Conservation (phyloP, 2,113 vertebrate species). For the Euleptes europaea region DNA sequence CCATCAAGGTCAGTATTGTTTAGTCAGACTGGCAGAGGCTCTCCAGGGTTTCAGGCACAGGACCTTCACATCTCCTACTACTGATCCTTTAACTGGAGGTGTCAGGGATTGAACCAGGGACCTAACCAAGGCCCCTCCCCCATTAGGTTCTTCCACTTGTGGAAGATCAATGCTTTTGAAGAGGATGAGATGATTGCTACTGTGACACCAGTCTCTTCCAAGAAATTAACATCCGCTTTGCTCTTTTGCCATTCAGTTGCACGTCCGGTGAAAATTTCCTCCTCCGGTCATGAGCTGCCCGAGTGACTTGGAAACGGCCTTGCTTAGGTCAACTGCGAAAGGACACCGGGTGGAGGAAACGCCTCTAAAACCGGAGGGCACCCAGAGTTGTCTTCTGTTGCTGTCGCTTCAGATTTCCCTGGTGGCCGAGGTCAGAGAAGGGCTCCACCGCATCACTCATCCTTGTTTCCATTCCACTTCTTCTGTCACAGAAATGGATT, state of each 20-base stretch:
- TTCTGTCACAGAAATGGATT: constrained; percentile 30
- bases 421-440: constrained; percentile 30
- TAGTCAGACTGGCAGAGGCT: no score
- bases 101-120: no score
- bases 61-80: no score
- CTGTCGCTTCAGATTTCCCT: constrained; percentile 40
- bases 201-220: not conserved
- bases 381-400: not conserved
- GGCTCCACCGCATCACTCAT: constrained; percentile 32
- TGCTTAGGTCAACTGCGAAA: not conserved
- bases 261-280: not conserved
- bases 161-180: no score
- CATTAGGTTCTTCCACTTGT: no score
- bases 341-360: not conserved
- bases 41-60: no score
- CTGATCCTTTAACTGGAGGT: no score
- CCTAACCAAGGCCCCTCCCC: no score
- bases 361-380: not conserved
- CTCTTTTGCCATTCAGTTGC: not conserved
- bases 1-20: no score
- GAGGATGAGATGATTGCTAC: no score
- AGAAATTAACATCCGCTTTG: not conserved
- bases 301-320: not conserved
- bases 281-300: not conserved
- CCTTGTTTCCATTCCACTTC: constrained; percentile 22